Percentiles rank a stretch among this genome's conserved stretches.
Conservation (phyloP, 1,140 invertebrate species). For the Drosophila kohkoa region DNA sequence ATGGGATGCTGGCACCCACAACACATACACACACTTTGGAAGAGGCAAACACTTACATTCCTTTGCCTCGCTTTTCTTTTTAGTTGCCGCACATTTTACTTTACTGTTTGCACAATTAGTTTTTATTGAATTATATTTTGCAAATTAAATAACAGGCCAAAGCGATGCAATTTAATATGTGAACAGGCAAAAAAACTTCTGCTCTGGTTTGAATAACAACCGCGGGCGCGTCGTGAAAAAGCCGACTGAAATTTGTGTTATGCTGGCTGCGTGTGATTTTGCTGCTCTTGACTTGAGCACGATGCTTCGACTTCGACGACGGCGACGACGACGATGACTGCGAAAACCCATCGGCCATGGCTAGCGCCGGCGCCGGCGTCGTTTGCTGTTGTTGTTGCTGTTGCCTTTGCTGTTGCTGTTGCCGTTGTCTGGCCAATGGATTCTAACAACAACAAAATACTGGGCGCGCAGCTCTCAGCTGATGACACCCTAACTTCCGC, state of each 20-base stretch:
- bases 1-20: constrained; percentile 27
- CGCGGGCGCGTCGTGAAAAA: constrained; percentile 74
- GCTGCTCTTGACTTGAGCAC: constrained; percentile 52
- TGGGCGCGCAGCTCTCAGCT: constrained; percentile 72
- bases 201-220: constrained; percentile 59
- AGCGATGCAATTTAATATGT: constrained; percentile 29
- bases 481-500: constrained; percentile 37
- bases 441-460: constrained; percentile 64
- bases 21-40: not conserved
- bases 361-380: constrained; percentile 58
- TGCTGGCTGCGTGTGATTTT: constrained; percentile 69
- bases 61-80: constrained; percentile 10
- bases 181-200: constrained; percentile 8
- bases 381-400: constrained; percentile 31
- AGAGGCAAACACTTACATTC: constrained; percentile 27
- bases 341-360: constrained; percentile 29
- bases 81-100: constrained; percentile 1
- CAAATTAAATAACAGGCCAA: constrained; percentile 34
- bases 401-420: not conserved
- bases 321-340: not conserved
- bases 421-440: constrained; percentile 59
- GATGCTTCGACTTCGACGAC: constrained; percentile 26
- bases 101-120: constrained; percentile 12
- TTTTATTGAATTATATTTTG: constrained; percentile 12
- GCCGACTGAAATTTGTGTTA: constrained; percentile 79